Conservation (phyloP, 2,888 invertebrate genomes). For the Labia minor region DNA sequence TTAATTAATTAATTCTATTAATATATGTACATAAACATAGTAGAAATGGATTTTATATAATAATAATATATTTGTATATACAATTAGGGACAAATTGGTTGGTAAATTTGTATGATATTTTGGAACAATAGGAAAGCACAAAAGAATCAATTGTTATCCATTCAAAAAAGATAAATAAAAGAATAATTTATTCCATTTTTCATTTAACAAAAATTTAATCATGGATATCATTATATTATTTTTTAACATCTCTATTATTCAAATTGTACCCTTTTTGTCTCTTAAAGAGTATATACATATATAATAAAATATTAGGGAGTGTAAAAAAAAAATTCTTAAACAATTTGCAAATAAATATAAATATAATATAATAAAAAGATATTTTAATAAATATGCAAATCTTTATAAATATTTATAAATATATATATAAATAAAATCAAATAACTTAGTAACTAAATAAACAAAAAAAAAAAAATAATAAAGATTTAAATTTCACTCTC, state of each 20-base stretch:
- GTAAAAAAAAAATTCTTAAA: no score
- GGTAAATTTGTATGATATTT: no score
- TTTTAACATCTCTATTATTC: no score
- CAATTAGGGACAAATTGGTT: no score
- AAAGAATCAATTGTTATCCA: no score
- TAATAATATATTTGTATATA: not conserved
- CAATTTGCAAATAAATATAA: not conserved
- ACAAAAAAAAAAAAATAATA: not conserved
- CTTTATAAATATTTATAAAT: not conserved
- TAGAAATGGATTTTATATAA: not conserved
- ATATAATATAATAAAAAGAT: conserved; percentile 4
- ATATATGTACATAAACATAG: not conserved
- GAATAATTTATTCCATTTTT: no score
- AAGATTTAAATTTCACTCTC: not conserved
- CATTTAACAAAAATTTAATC: no score
- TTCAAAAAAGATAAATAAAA: no score
- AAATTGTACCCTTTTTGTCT: no score
- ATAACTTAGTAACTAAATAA: not conserved
- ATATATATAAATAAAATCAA: not conserved
- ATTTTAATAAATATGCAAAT: conserved; percentile 3
- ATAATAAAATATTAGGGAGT: not conserved
- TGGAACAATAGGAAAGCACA: no score
- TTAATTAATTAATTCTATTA: not conserved
- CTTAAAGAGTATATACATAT: no score
- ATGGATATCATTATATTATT: no score